Percentiles rank a stretch among this genome's conserved stretches.
These are phyloP conservation scores for Margaritifera margaritifera DNA, from an alignment of 2,888 invertebrate species.

Conservation along the genomic window DNA sequence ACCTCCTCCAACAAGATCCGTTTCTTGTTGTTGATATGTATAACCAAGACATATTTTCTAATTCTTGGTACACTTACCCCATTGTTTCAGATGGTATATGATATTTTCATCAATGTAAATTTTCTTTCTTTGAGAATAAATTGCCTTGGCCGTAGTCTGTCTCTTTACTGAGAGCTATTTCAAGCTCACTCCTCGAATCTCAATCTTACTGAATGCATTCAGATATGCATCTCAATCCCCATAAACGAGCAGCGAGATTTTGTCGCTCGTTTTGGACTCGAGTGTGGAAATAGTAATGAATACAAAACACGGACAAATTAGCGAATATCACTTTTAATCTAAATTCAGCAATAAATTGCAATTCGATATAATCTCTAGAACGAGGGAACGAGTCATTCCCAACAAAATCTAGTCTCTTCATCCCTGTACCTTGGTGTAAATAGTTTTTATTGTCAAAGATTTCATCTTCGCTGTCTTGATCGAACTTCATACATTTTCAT, in stretches of 20 bases:
- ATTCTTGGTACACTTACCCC: no score
- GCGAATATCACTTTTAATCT: no score
- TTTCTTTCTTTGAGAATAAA: no score
- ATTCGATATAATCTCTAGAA: neutral
- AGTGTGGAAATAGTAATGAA: neutral
- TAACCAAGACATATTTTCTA: no score
- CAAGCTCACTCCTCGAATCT: no score
- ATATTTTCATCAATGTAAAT: no score
- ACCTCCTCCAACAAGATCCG: no score
- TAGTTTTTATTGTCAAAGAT: constrained; percentile 12
- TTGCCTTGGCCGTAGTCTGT: no score
- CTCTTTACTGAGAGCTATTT: no score
- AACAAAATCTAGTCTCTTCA: neutral
- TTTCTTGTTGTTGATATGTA: no score
- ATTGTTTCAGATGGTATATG: no score
- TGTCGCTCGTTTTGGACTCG: neutral
- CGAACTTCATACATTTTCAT: constrained; percentile 44
- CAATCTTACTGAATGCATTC: neutral
- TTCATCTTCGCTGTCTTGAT: constrained; percentile 12
- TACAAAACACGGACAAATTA: neutral
- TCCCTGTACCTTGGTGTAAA: neutral
- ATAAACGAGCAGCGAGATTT: neutral
- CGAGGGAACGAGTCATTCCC: neutral
- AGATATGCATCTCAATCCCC: neutral
- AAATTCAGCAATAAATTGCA: neutral